Base-by-base conservation (phyloP, 1,140 invertebrate species). In the Drosophila kepulauana region DNA sequence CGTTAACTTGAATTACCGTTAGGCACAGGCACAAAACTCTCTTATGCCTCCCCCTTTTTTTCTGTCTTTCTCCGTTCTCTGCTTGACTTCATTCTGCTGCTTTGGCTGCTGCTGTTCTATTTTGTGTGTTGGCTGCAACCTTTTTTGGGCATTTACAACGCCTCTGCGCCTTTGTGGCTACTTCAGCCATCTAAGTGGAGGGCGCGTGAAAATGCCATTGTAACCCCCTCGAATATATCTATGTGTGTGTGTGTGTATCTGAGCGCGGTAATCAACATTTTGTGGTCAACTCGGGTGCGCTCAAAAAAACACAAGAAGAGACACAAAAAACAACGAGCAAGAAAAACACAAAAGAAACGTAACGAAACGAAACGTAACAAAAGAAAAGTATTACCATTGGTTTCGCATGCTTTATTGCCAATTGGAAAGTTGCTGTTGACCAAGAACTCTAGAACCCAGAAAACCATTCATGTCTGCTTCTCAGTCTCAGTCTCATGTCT, bases 101-200 rank as follows among this genome's bases (percentile, higher is more conserved):
- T 33, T 62, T 70, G 28, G 62, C 45, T 64, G 33, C 33, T 8
- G 33, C 33, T 33, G 65, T 70, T 79, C 77, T 48, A 61, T 35
- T 75, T 79, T 70, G 35, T 38, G 20, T 25, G 2, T 25, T 25
- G 74, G 74, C 74, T 65, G 74, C 66, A 84, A 84, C 84, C 84
- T 87, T 87, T 87, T 87, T 87, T 89, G 84, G 85, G 74, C 82
- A 88, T 87, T 80, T 81, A 88, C 84, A 88, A 88, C 84, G 84
- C 84, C 85, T 87, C 77, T 88, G 82, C 69, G 64, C 64, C 80
- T 80, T 82, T 87, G 82, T 75, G 84, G 69, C 72, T 58, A 51
- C 48, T 80, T 65, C 65, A 51, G 56, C 20, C 20, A 77, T 16
- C n/a, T 25, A 28, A 46, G 38, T 72, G 38, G 66, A 87, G 84